Evolutionary conservation across 2,113 vertebrate species (phyloP), one percentile per base, ranked within the genome.

Genomic region (Lipotes vexillifer): DNA sequence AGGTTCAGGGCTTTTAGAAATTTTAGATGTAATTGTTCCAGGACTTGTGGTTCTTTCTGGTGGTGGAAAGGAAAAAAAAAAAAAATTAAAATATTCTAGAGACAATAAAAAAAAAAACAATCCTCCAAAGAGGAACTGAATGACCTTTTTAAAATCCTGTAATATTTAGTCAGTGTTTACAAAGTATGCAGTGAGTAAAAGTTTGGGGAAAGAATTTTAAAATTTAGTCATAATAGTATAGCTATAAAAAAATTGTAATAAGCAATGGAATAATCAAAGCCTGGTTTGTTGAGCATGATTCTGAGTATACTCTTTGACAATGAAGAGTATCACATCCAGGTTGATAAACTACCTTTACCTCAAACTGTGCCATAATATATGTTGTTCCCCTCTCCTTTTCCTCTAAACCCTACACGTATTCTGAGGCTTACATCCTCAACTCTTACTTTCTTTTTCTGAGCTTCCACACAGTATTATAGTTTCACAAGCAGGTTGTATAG

Each of bases 41-140:
- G 96, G 71, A 27, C 2, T 98, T 71, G 72, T 90, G n/a, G 5
- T 96, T 97, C 97, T 77, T 86, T 98, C 59, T 97, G 38, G 20
- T 4, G 0, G 95, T 97, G 82, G 27, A 95, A 97, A 97, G 69
- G 89, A 61, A 89, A 66, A 84, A 81, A 23, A 94, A n/a, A n/a
- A n/a, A n/a, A n/a, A n/a, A 93, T 94, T 98, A 82, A 89, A 29
- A 86, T 75, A 94, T 80, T 69, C 55, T 87, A 77, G 25, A 96
- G 59, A 94, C n/a, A 96, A 55, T 69, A 94, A 57, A 61, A 96
- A 18, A 86, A 65, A 52, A 52, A 6, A 1, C 52, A 52, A 87
- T 59, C 14, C 55, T 90, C 20, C 94, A 93, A 88, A 94, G 69
- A 96, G 59, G 55, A 96, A 83, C 88, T 65, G 57, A 92, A 93